A percentile compares a stretch with the other conserved stretches of the same genome.
phyloP scores from a whole-genome alignment of 2,113 vertebrate species.

The Calidris pugnax region DNA sequence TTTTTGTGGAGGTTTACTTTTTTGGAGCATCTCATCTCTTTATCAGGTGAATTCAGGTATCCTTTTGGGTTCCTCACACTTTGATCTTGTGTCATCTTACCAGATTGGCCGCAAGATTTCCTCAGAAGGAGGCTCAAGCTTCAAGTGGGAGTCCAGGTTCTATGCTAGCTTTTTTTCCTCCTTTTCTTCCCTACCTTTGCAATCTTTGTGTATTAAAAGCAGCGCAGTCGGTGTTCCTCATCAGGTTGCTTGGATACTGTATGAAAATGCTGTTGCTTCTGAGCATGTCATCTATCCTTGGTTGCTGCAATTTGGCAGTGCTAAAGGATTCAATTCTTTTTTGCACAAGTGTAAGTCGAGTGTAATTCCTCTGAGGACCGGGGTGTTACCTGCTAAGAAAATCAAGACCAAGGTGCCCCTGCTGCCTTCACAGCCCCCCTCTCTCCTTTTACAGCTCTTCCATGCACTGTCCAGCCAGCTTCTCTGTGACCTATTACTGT shows the following conservation, averaged over 20 bases:
- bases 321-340: background rate
- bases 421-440: background rate
- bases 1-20: background rate
- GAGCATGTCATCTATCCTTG: background rate
- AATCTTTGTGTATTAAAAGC: background rate
- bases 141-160: background rate
- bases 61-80: background rate
- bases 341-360: background rate
- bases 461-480: background rate
- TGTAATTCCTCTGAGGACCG: background rate
- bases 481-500: background rate
- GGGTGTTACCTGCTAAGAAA: background rate
- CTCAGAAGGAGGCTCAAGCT: background rate
- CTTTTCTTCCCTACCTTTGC: background rate
- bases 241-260: background rate
- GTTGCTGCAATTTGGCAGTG: background rate
- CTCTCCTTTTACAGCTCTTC: background rate
- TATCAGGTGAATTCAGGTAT: background rate
- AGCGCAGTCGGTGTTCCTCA: background rate
- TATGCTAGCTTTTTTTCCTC: background rate
- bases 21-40: background rate
- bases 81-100: background rate
- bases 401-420: background rate
- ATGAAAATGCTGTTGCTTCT: background rate
- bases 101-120: fast-evolving